Conservation (phyloP, 1,140 invertebrate genomes). For the Euura saliciscinereae region DNA sequence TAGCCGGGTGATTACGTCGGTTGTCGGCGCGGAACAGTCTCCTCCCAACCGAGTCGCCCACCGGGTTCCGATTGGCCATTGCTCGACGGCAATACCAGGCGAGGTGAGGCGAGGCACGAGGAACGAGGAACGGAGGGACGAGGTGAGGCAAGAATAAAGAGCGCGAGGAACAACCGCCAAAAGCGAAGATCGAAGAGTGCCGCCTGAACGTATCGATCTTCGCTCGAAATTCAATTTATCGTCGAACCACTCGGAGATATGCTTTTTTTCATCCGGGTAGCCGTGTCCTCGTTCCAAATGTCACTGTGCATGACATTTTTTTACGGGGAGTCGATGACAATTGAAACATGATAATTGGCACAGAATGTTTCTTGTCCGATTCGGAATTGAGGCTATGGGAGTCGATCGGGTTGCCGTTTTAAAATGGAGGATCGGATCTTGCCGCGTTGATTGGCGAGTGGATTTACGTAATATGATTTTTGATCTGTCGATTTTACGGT, state of each 20-base stretch:
- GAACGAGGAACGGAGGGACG: not conserved
- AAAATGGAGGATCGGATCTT: not conserved
- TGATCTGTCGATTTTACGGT: not conserved
- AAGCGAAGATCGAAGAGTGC: too few species aligned
- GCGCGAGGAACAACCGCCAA: not conserved
- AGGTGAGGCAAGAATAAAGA: not conserved
- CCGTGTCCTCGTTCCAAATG: too few species aligned
- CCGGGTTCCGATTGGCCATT: slow-evolving; percentile 46
- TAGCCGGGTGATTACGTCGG: slow-evolving; percentile 57
- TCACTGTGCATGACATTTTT: too few species aligned
- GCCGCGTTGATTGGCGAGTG: not conserved
- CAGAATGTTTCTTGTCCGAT: too few species aligned
- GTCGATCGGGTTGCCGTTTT: not conserved
- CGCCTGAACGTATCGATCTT: too few species aligned
- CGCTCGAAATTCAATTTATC: too few species aligned
- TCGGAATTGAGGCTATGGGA: too few species aligned
- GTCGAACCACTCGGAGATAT: too few species aligned
- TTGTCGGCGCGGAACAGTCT: slow-evolving; percentile 59
- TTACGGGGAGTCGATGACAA: too few species aligned
- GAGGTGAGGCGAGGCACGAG: not conserved
- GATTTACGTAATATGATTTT: not conserved
- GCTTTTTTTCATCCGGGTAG: too few species aligned
- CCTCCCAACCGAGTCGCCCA: slow-evolving; percentile 57
- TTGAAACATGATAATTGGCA: too few species aligned
- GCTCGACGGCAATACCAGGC: not conserved